Conservation (phyloP, 2,113 vertebrate species). For the Atlantisia rogersi region DNA sequence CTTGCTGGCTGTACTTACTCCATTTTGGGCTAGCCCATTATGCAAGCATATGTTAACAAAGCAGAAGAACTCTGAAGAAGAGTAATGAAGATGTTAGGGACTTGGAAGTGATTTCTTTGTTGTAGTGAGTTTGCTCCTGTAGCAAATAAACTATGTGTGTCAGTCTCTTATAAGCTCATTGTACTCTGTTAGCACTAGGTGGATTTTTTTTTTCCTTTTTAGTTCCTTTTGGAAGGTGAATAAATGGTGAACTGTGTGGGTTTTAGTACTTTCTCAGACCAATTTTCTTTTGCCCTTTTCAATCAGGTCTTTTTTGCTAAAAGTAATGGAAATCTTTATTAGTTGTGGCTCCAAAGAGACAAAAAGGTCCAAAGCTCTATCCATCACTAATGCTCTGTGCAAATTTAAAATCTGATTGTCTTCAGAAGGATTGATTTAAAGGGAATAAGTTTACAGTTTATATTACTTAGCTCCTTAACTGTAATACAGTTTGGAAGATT, state of each 20-base stretch:
- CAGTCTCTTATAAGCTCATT: background rate
- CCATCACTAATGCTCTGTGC: background rate
- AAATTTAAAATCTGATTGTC: background rate
- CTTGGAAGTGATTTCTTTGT: background rate
- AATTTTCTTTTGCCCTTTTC: background rate
- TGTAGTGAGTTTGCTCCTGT: background rate
- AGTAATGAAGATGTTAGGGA: background rate
- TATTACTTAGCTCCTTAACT: background rate
- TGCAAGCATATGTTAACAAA: accelerated
- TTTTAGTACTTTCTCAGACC: background rate
- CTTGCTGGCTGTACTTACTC: background rate
- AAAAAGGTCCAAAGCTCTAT: background rate
- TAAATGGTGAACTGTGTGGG: background rate
- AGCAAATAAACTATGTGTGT: background rate
- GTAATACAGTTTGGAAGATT: background rate
- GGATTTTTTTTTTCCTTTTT: background rate
- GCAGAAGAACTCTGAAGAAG: background rate
- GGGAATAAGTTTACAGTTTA: background rate
- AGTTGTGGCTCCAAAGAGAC: background rate
- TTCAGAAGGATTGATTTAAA: background rate
- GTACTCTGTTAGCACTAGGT: background rate
- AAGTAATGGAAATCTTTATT: slow-evolving; percentile 9
- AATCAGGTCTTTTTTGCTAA: background rate
- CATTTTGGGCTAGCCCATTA: background rate
- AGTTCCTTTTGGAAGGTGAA: background rate